Conservation (phyloP, 2,888 invertebrate genomes). For the Girardia tigrina region DNA sequence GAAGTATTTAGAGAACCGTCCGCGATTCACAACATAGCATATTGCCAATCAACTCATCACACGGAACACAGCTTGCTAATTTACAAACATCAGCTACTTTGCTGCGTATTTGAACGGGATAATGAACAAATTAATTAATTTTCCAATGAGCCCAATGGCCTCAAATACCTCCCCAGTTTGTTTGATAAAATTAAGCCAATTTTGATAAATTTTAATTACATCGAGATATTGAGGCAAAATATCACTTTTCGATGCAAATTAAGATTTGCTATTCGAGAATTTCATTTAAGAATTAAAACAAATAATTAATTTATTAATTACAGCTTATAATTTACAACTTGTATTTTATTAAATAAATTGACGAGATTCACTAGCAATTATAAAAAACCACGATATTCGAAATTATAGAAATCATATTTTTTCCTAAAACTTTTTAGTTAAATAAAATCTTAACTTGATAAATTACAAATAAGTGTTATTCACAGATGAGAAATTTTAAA, state of each 20-base stretch:
- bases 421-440: too few species aligned
- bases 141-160: conserved; percentile 23
- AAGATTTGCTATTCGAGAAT: conserved; percentile 4
- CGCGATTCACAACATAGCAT: conserved; percentile 17
- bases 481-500: too few species aligned
- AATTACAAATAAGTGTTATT: too few species aligned
- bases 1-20: conserved; percentile 13
- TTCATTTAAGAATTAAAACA: background rate
- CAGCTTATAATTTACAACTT: too few species aligned
- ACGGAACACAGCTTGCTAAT: conserved; percentile 18
- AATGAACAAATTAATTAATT: conserved; percentile 23
- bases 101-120: conserved; percentile 23
- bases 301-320: conserved; percentile 19
- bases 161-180: conserved; percentile 20
- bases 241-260: conserved; percentile 23
- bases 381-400: too few species aligned
- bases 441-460: too few species aligned
- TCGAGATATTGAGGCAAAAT: conserved; percentile 12
- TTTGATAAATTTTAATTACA: conserved; percentile 23
- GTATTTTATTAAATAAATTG: background rate
- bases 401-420: too few species aligned
- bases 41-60: conserved; percentile 23
- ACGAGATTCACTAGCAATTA: background rate
- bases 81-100: conserved; percentile 16
- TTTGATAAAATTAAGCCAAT: conserved; percentile 23